Conservation (phyloP, 2,888 invertebrate genomes). For the Ormyrus labotus region DNA sequence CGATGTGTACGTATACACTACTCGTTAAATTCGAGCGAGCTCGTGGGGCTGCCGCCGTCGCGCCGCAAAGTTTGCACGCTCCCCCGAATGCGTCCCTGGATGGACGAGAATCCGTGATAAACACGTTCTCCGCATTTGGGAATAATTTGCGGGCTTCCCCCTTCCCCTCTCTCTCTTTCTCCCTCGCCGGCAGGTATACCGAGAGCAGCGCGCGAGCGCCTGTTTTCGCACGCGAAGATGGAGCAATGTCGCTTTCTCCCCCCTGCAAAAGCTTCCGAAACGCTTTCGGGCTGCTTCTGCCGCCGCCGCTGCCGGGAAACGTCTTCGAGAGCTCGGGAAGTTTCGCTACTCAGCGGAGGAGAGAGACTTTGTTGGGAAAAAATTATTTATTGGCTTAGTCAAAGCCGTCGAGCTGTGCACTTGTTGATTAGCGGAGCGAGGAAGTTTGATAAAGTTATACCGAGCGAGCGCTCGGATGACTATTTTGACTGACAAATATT, state of each 20-base stretch:
- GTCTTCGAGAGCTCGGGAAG: not conserved
- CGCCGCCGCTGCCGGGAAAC: not conserved
- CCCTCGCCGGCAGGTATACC: not conserved
- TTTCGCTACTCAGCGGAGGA: not conserved
- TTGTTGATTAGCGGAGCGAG: no score
- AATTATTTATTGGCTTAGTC: constrained; percentile 17
- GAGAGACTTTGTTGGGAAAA: constrained; percentile 4
- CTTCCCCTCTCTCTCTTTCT: no score
- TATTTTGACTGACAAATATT: no score
- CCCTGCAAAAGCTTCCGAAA: not conserved
- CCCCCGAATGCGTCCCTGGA: constrained; percentile 44
- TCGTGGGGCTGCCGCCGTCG: not conserved
- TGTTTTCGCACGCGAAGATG: not conserved
- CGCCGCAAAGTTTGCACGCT: constrained; percentile 28
- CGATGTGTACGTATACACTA: not conserved
- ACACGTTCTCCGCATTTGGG: constrained; percentile 46
- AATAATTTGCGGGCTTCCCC: constrained; percentile 45
- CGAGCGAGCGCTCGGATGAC: no score
- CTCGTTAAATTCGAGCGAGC: constrained; percentile 33
- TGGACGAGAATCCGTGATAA: constrained; percentile 42
- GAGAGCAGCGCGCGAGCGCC: not conserved
- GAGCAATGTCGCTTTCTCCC: not conserved
- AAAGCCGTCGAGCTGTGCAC: no score
- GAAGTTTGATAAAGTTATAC: no score
- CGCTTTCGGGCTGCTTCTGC: not conserved